Conservation (phyloP, 2,888 invertebrate species). For the Dastarcus helophoroides region DNA sequence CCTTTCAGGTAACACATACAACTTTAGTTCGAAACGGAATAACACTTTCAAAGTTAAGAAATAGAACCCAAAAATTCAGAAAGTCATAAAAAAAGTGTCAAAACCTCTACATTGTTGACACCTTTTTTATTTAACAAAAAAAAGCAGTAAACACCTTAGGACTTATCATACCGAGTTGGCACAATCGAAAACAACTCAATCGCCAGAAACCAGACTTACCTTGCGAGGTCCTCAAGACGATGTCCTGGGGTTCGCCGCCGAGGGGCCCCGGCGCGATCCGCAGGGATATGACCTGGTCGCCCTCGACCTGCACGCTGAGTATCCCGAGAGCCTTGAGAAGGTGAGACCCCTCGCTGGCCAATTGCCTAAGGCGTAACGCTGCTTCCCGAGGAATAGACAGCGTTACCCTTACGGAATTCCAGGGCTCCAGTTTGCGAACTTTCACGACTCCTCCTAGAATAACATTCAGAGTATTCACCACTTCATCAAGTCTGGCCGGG, state of each 20-base stretch:
- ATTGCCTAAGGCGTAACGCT: conserved; percentile 77
- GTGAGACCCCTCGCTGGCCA: conserved; percentile 84
- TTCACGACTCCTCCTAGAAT: conserved; percentile 51
- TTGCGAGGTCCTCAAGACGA: conserved; percentile 48
- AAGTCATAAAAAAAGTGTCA: no score
- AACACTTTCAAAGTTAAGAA: no score
- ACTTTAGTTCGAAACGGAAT: no score
- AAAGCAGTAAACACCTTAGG: no score
- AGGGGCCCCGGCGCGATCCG: conserved; percentile 48
- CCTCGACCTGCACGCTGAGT: conserved; percentile 88
- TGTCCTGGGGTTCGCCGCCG: conserved; percentile 60
- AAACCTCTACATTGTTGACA: no score
- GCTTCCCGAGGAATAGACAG: conserved; percentile 95
- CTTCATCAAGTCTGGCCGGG: conserved; percentile 65
- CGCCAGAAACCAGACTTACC: no score
- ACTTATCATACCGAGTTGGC: no score
- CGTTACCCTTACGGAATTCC: conserved; percentile 96
- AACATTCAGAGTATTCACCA: conserved; percentile 66
- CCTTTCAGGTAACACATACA: no score
- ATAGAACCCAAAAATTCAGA: no score
- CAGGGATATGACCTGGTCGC: conserved; percentile 67
- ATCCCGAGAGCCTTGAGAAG: conserved; percentile 86
- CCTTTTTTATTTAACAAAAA: no score
- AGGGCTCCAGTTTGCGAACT: conserved; percentile 84
- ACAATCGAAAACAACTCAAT: no score